Evolutionary conservation across 1,140 invertebrate species (phyloP).

Genomic region (Melitaea cinxia): DNA sequence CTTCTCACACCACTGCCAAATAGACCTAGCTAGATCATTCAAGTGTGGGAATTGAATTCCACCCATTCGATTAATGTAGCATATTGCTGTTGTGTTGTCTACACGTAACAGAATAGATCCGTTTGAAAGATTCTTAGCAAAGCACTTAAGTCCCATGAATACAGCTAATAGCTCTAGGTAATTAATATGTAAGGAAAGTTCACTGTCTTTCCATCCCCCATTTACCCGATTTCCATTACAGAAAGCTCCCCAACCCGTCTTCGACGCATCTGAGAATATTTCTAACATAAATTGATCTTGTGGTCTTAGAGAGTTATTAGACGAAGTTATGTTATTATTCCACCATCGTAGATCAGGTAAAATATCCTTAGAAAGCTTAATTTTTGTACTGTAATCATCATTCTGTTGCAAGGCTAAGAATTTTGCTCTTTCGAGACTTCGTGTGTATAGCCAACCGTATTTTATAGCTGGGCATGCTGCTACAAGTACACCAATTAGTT

Average conservation of each 20-base stretch:
- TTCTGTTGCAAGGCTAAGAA: not conserved
- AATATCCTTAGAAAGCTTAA: not conserved
- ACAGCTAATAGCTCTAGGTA: not conserved
- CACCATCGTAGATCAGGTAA: not conserved
- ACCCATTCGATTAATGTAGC: not conserved
- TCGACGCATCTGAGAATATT: not conserved
- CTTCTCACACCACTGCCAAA: conserved; percentile 65
- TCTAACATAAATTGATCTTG: no score
- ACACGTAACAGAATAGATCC: conserved; percentile 23
- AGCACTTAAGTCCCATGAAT: not conserved
- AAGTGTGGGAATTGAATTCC: conserved; percentile 41
- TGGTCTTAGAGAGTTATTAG: no score
- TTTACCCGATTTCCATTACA: not conserved
- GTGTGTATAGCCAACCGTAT: not conserved
- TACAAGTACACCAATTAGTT: not conserved
- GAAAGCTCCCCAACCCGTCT: not conserved
- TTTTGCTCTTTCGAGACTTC: not conserved
- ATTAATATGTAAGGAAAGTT: not conserved
- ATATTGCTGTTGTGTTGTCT: not conserved
- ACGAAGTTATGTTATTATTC: not conserved
- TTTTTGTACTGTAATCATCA: not conserved
- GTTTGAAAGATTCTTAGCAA: not conserved
- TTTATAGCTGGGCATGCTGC: not conserved
- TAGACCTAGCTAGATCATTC: conserved; percentile 40
- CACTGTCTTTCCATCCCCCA: not conserved